phyloP scores from a whole-genome alignment of 2,113 vertebrate species.

The Hippocampus barbouri region DNA sequence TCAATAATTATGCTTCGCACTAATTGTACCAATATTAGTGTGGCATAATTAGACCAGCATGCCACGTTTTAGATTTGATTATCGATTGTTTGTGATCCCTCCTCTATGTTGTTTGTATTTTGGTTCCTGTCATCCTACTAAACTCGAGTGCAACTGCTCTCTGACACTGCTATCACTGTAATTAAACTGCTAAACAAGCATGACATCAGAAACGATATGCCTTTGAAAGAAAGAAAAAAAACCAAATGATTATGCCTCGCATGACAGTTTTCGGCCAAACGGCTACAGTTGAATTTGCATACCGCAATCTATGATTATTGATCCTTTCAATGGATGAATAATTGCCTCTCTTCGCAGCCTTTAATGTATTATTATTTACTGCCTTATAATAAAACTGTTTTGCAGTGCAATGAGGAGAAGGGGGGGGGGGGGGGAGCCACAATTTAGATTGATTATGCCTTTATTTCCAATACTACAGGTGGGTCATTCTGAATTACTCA shows the following conservation, averaged over 20 bases:
- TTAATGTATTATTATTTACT: slow-evolving; percentile 47
- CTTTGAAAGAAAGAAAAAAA: not conserved
- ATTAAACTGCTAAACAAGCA: not conserved
- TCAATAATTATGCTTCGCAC: not conserved
- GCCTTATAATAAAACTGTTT: slow-evolving; percentile 26
- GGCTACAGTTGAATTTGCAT: slow-evolving; percentile 43
- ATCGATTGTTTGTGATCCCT: no score
- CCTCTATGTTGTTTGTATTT: not conserved
- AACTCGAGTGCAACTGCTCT: not conserved
- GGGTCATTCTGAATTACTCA: slow-evolving; percentile 14
- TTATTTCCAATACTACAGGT: slow-evolving; percentile 3
- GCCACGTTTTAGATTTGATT: no score
- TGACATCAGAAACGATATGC: not conserved
- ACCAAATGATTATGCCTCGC: not conserved
- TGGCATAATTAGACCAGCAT: not conserved
- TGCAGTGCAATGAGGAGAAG: not conserved
- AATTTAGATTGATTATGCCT: slow-evolving; percentile 2
- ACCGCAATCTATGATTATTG: slow-evolving; percentile 42
- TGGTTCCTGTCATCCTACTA: not conserved
- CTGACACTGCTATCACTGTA: not conserved
- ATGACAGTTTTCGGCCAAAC: slow-evolving; percentile 21
- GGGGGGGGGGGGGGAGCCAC: not conserved
- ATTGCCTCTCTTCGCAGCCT: slow-evolving; percentile 41
- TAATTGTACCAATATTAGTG: not conserved
- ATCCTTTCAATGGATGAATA: slow-evolving; percentile 38